Conservation (phyloP, 2,888 invertebrate genomes). For the Eurytoma adleriae region DNA sequence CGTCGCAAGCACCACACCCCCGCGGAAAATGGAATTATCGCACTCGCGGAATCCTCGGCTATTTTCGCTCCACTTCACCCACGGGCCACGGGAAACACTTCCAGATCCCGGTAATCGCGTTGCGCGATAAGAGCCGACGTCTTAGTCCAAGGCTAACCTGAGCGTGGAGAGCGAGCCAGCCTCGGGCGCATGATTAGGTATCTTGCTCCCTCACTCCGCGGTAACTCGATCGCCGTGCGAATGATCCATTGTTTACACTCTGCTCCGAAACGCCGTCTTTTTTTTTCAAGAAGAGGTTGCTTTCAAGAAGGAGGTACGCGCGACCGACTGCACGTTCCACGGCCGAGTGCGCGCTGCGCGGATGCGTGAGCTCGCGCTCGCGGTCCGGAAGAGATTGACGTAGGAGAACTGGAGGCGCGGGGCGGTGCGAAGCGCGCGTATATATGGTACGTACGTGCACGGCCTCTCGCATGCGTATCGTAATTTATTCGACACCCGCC, state of each 20-base stretch:
- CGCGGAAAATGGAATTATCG: background rate
- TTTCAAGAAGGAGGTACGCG: background rate
- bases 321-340: background rate
- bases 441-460: background rate
- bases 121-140: background rate
- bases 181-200: slow-evolving; percentile 1
- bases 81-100: no score
- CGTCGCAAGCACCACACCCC: slow-evolving; percentile 22
- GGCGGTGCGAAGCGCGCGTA: background rate
- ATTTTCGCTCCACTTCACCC: no score
- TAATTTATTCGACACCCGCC: slow-evolving; percentile 47
- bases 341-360: background rate
- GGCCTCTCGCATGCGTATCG: slow-evolving; percentile 32
- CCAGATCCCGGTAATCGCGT: background rate
- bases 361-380: background rate
- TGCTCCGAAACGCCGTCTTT: background rate
- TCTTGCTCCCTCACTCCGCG: background rate
- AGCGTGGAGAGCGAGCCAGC: slow-evolving; percentile 3
- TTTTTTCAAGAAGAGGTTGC: background rate
- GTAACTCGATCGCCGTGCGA: background rate
- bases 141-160: slow-evolving; percentile 38
- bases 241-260: background rate
- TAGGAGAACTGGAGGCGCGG: slow-evolving; percentile 21
- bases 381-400: background rate
- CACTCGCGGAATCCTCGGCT: no score